Conservation (phyloP, 1,140 invertebrate species). For the Bacillus rossius region DNA sequence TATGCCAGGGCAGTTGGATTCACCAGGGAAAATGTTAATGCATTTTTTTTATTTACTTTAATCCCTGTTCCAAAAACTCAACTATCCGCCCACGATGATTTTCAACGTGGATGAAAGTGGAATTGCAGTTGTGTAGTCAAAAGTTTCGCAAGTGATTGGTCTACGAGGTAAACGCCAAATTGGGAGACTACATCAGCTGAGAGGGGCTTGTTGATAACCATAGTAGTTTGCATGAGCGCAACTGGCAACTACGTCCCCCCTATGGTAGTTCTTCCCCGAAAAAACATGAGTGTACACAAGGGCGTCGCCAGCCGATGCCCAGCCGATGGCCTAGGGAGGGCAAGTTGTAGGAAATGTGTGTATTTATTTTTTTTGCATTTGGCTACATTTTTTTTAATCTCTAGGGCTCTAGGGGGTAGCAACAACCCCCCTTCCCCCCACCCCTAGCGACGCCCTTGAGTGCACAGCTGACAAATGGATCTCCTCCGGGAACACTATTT, state of each 20-base stretch:
- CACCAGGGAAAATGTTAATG: slow-evolving; percentile 25
- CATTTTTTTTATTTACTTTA: slow-evolving; percentile 25
- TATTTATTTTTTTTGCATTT: too few species aligned
- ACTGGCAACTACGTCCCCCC: slow-evolving; percentile 38
- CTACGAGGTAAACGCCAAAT: slow-evolving; percentile 23
- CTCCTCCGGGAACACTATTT: slow-evolving; percentile 32
- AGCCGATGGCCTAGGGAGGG: too few species aligned
- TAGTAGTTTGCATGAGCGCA: slow-evolving; percentile 33
- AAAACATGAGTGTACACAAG: slow-evolving; percentile 32
- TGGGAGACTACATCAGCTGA: slow-evolving; percentile 32
- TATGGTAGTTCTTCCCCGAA: slow-evolving; percentile 40
- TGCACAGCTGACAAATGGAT: slow-evolving; percentile 32
- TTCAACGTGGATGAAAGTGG: slow-evolving; percentile 40
- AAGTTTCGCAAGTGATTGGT: slow-evolving; percentile 24
- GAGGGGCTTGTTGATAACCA: slow-evolving; percentile 41
- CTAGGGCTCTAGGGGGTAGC: too few species aligned
- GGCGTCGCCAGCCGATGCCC: too few species aligned
- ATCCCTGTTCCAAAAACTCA: slow-evolving; percentile 20
- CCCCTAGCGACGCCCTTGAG: too few species aligned
- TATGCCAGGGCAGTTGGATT: slow-evolving; percentile 29
- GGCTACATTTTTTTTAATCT: too few species aligned
- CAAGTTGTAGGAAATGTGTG: too few species aligned
- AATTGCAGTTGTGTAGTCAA: slow-evolving; percentile 31
- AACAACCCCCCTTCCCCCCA: too few species aligned
- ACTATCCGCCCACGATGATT: slow-evolving; percentile 26